phyloP scores from a whole-genome alignment of 2,113 vertebrate species.

The Prunella fulvescens region DNA sequence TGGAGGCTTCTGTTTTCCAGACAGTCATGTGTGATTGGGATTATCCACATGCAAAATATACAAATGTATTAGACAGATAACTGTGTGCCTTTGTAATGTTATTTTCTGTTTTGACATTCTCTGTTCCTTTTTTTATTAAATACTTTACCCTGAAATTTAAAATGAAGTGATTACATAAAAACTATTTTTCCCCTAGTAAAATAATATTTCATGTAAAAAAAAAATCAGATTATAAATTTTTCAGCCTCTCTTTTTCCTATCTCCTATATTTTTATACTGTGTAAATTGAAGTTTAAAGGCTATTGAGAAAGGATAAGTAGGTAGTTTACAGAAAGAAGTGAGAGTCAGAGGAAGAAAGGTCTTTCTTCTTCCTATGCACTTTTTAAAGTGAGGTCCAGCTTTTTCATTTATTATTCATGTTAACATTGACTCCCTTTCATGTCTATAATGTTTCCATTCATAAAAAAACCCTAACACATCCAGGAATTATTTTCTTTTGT shows the following conservation, averaged over 20 bases:
- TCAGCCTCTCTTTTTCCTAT: background rate
- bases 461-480: background rate
- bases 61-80: background rate
- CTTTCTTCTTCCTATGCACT: background rate
- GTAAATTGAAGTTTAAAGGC: background rate
- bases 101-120: background rate
- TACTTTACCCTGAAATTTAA: background rate
- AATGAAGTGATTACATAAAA: background rate
- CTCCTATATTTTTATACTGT: background rate
- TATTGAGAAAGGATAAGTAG: background rate
- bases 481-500: background rate
- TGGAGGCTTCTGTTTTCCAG: background rate
- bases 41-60: background rate
- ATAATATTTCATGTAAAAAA: background rate
- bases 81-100: background rate
- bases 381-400: background rate
- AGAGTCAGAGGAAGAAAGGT: background rate
- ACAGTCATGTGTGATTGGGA: background rate
- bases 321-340: background rate
- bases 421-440: background rate
- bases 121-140: background rate
- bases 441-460: background rate
- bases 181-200: background rate
- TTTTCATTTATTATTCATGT: background rate
- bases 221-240: rapidly evolving